Percentiles rank a stretch among this genome's conserved stretches.
Evolutionary conservation across 2,113 vertebrate genomes (phyloP).

Genomic region (Tachysurus vachellii): DNA sequence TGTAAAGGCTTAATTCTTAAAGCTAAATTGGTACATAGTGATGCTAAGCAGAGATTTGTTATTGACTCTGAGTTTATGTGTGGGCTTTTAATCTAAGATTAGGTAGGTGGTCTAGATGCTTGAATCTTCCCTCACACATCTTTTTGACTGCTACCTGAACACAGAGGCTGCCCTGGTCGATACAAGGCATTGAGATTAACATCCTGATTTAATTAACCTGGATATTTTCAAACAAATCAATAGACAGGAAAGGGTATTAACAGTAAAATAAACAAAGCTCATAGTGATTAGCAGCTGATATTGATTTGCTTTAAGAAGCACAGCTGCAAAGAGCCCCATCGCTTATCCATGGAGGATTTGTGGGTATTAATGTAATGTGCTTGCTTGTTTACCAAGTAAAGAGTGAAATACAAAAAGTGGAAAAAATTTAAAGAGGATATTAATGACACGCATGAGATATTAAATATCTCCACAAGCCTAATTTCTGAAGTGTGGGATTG

Average conservation of each 20-base stretch:
- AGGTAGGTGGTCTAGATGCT: slow-evolving; percentile 23
- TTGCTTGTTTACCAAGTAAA: slow-evolving; percentile 21
- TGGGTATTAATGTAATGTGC: slow-evolving; percentile 15
- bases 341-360: slow-evolving; percentile 6
- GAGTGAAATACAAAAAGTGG: not conserved
- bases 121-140: not conserved
- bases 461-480: not conserved
- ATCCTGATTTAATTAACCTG: slow-evolving; percentile 46
- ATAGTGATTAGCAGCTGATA: slow-evolving; percentile 35
- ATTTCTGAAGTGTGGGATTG: not conserved
- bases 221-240: slow-evolving; percentile 23
- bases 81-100: slow-evolving; percentile 10
- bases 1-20: not conserved
- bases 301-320: slow-evolving; percentile 19
- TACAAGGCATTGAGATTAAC: slow-evolving; percentile 26
- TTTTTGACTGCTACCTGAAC: slow-evolving; percentile 1
- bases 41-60: not conserved
- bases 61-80: not conserved
- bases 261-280: slow-evolving; percentile 28
- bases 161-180: slow-evolving; percentile 18
- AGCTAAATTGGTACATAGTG: not conserved
- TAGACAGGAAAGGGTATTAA: slow-evolving; percentile 22
- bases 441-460: slow-evolving; percentile 1
- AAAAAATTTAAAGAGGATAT: slow-evolving; percentile 5
- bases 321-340: not conserved